phyloP scores from a whole-genome alignment of 1,140 invertebrate genomes.

The Drosophila ohnishii region DNA sequence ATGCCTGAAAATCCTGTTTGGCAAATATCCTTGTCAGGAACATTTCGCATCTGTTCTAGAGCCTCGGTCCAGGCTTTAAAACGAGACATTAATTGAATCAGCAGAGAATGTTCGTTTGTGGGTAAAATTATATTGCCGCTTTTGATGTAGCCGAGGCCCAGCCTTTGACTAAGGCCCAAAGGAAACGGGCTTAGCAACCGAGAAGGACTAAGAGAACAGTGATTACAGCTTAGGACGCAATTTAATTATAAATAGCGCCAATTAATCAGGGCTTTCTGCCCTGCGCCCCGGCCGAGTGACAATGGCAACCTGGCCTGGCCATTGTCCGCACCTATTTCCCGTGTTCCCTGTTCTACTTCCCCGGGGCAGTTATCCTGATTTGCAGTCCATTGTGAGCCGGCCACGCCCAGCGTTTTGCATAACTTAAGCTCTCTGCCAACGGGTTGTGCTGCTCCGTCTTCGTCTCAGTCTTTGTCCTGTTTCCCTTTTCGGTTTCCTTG shows the following conservation, averaged over 20 bases:
- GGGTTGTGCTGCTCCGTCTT: constrained; percentile 2
- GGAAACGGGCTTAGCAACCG: constrained; percentile 27
- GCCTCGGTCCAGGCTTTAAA: constrained; percentile 19
- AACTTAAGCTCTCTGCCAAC: constrained; percentile 43
- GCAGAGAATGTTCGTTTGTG: constrained; percentile 38
- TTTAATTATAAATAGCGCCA: constrained; percentile 69
- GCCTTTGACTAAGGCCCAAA: constrained; percentile 24
- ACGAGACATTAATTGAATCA: constrained; percentile 49
- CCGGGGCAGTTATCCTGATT: constrained; percentile 38
- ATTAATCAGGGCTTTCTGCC: constrained; percentile 59
- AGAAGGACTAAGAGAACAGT: constrained; percentile 32
- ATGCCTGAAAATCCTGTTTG: constrained; percentile 78
- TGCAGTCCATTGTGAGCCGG: constrained; percentile 45
- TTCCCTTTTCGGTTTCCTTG: constrained; percentile 28
- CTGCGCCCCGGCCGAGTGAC: constrained; percentile 30
- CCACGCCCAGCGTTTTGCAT: constrained; percentile 55
- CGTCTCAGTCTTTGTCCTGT: constrained; percentile 4
- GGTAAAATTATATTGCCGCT: constrained; percentile 40
- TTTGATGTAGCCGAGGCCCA: constrained; percentile 36
- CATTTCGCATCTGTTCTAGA: constrained; percentile 20
- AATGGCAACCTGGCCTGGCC: constrained; percentile 44
- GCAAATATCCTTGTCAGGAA: constrained; percentile 55
- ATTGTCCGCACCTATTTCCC: constrained; percentile 36
- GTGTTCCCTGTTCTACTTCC: background rate
- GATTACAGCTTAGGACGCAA: constrained; percentile 56